These are phyloP conservation scores for Proales similis DNA, from an alignment of 1,140 invertebrate genomes.

Conservation along the genomic window DNA sequence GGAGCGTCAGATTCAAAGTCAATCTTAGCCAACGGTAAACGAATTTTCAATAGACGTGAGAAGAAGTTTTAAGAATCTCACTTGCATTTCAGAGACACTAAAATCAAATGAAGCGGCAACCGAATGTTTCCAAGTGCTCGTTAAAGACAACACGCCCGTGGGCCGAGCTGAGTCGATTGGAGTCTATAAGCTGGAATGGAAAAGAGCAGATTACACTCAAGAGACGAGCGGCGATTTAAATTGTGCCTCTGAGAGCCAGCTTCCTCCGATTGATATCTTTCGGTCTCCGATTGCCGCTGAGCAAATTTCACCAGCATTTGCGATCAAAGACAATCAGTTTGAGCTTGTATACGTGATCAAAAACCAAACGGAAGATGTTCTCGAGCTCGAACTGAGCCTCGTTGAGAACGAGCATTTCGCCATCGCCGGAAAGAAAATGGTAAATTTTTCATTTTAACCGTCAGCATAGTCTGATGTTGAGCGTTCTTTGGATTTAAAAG, in stretches of 20 bases:
- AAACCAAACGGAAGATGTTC: conserved; percentile 2
- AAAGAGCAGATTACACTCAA: too few species aligned
- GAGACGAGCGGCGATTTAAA: too few species aligned
- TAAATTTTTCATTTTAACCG: neutral
- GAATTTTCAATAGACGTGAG: too few species aligned
- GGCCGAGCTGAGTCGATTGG: too few species aligned
- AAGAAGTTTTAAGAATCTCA: neutral
- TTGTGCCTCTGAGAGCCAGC: too few species aligned
- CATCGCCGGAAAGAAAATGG: conserved; percentile 26
- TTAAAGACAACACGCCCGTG: neutral
- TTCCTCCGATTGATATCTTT: too few species aligned
- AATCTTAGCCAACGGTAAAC: too few species aligned
- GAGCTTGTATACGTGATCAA: conserved; percentile 8
- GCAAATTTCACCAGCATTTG: conserved; percentile 1
- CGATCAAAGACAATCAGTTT: conserved; percentile 8
- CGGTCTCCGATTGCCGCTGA: conserved; percentile 27
- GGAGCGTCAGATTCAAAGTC: too few species aligned
- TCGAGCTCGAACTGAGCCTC: conserved; percentile 7
- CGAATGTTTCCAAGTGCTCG: conserved; percentile 9
- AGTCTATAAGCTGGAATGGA: conserved; percentile 19
- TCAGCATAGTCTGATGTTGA: neutral
- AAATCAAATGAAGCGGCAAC: neutral
- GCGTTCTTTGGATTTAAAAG: conserved; percentile 8
- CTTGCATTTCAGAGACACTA: conserved; percentile 4
- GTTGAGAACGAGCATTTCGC: conserved; percentile 32